A percentile compares a stretch with the other conserved stretches of the same genome.
Conservation (phyloP, 2,888 invertebrate species). For the Chrysopilus asiliformis region DNA sequence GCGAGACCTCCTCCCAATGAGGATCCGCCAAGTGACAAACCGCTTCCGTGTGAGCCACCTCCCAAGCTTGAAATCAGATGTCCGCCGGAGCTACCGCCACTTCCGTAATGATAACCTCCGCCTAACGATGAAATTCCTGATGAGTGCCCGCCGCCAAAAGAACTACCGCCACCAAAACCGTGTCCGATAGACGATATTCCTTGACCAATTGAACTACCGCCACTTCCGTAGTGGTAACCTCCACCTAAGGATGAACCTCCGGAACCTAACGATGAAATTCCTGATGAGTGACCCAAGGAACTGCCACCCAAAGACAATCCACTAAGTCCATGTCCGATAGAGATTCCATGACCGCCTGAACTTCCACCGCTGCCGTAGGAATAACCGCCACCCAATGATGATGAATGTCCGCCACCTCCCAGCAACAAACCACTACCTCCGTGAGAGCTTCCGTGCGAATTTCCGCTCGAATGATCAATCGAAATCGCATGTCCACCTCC, state of each 20-base stretch:
- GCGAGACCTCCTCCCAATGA: neutral
- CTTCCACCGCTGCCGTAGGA: too few species aligned
- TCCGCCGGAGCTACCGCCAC: neutral
- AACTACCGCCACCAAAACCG: neutral
- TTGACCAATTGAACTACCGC: neutral
- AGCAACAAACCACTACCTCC: neutral
- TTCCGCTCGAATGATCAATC: too few species aligned
- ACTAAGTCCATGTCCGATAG: slow-evolving; percentile 2
- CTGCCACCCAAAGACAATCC: neutral
- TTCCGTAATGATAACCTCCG: too few species aligned
- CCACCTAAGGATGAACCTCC: neutral
- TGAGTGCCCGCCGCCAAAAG: neutral
- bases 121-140: too few species aligned
- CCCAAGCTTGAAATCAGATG: neutral
- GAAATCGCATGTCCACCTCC: slow-evolving; percentile 5
- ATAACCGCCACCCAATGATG: slow-evolving; percentile 4
- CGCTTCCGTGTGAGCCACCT: neutral
- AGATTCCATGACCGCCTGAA: neutral
- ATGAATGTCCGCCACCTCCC: slow-evolving; percentile 1
- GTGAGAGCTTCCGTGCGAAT: slow-evolving; percentile 1
- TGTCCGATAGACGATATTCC: neutral
- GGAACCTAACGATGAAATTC: neutral
- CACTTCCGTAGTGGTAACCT: neutral
- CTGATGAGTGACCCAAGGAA: neutral
- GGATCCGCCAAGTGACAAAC: neutral